phyloP scores from a whole-genome alignment of 1,140 invertebrate species.

The Olivierus martensii region DNA sequence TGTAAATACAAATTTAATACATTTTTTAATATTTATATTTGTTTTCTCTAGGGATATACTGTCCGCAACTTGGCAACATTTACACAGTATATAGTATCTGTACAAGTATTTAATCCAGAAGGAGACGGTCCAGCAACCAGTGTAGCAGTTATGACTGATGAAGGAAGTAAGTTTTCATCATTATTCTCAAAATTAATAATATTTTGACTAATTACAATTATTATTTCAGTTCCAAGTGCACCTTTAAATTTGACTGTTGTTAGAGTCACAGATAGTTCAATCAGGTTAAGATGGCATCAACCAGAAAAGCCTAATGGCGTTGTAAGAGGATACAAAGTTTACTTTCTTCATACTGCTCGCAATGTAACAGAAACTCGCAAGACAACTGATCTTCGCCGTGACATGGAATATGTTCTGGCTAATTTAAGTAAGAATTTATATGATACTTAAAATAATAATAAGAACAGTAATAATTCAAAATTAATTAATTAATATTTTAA shows the following conservation, averaged over 20 bases:
- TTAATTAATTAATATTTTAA: too few relatives aligned
- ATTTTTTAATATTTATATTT: conserved; percentile 14
- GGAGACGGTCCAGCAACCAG: conserved; percentile 52
- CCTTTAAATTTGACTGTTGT: conserved; percentile 61
- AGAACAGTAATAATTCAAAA: too few relatives aligned
- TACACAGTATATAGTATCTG: conserved; percentile 56
- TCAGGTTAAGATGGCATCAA: conserved; percentile 61
- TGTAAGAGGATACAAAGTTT: conserved; percentile 20
- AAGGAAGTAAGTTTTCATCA: conserved; percentile 51
- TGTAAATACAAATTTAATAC: too few relatives aligned
- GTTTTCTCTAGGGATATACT: conserved; percentile 46
- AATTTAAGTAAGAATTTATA: conserved; percentile 18
- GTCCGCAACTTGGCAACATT: conserved; percentile 53
- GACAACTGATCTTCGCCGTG: conserved; percentile 10
- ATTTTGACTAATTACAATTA: conserved; percentile 2
- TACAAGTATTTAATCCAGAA: conserved; percentile 62
- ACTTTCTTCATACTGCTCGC: conserved; percentile 17
- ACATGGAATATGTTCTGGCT: conserved; percentile 17
- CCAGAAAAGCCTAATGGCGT: conserved; percentile 52
- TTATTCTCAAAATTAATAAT: neutral
- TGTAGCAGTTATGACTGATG: conserved; percentile 59
- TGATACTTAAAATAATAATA: too few relatives aligned
- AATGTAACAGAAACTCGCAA: conserved; percentile 20
- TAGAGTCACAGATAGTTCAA: conserved; percentile 55
- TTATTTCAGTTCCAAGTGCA: conserved; percentile 56